Conservation (phyloP, 1,140 invertebrate genomes). For the Drosophila sproati region DNA sequence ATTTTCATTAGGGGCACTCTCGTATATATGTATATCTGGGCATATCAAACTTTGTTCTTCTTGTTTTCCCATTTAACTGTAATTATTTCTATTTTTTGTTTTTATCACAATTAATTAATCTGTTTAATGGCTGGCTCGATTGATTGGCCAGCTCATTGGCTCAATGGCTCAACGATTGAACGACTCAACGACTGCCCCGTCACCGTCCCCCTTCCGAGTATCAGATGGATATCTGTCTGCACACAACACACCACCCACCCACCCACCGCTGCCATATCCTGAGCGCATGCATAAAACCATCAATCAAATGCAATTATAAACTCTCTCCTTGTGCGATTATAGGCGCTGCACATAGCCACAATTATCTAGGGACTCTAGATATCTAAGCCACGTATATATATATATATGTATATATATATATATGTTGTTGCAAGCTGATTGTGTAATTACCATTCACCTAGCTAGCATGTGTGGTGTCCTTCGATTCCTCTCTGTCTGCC, state of each 20-base stretch:
- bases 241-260: not conserved
- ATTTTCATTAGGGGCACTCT: constrained; percentile 37
- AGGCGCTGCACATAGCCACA: constrained; percentile 8
- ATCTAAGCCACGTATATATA: not conserved
- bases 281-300: constrained; percentile 70
- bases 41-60: constrained; percentile 49
- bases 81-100: constrained; percentile 5
- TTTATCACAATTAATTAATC: constrained; percentile 79
- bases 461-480: not conserved
- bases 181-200: no score
- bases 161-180: constrained; percentile 6
- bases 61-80: constrained; percentile 17
- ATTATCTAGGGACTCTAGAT: not conserved
- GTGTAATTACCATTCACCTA: constrained; percentile 42
- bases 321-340: constrained; percentile 25
- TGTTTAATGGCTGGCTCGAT: constrained; percentile 63
- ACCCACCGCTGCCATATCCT: not conserved
- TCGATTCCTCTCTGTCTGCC: not conserved
- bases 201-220: not conserved
- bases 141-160: constrained; percentile 47
- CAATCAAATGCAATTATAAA: constrained; percentile 78
- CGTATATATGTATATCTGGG: constrained; percentile 19
- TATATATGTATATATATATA: not conserved
- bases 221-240: constrained; percentile 11
- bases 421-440: constrained; percentile 10